Percentiles rank a stretch among this genome's conserved stretches.
Evolutionary conservation across 2,888 invertebrate species (phyloP).

Genomic region (Rotaria socialis): DNA sequence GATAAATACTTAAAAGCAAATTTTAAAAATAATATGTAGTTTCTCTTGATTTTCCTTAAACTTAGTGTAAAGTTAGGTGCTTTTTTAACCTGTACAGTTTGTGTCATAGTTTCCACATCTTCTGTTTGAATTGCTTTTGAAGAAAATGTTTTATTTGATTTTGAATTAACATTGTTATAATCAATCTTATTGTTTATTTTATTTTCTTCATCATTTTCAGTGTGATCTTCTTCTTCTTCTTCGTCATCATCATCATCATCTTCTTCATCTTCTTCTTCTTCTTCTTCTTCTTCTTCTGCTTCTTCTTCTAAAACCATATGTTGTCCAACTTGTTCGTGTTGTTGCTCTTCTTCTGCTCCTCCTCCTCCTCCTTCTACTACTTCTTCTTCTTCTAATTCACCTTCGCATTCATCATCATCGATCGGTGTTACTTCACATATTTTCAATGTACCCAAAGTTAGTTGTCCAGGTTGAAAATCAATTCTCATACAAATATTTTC

Average conservation of each 20-base stretch:
- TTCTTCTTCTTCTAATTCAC: slow-evolving; percentile 30
- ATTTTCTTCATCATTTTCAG: background rate
- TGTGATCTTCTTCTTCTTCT: background rate
- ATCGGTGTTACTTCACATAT: background rate
- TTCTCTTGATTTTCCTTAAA: too few relatives aligned
- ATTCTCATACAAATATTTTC: slow-evolving; percentile 53
- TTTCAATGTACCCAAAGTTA: slow-evolving; percentile 53
- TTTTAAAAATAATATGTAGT: too few relatives aligned
- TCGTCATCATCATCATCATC: slow-evolving; percentile 24
- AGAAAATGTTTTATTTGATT: background rate
- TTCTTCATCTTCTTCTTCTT: background rate
- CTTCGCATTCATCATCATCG: slow-evolving; percentile 39
- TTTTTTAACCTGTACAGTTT: background rate
- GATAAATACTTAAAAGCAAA: too few relatives aligned
- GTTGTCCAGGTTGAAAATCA: slow-evolving; percentile 53
- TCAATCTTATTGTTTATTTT: background rate
- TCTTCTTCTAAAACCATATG: background rate
- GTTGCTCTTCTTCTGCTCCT: background rate
- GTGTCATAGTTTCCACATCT: background rate
- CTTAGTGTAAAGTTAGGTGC: too few relatives aligned
- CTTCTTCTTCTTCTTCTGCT: slow-evolving; percentile 22
- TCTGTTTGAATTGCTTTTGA: slow-evolving; percentile 44
- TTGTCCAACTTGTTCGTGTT: background rate
- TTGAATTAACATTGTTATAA: background rate
- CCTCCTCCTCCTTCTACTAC: slow-evolving; percentile 28